Base-by-base conservation (phyloP, 92 coral and sea anemone species). In the Porites rus region DNA sequence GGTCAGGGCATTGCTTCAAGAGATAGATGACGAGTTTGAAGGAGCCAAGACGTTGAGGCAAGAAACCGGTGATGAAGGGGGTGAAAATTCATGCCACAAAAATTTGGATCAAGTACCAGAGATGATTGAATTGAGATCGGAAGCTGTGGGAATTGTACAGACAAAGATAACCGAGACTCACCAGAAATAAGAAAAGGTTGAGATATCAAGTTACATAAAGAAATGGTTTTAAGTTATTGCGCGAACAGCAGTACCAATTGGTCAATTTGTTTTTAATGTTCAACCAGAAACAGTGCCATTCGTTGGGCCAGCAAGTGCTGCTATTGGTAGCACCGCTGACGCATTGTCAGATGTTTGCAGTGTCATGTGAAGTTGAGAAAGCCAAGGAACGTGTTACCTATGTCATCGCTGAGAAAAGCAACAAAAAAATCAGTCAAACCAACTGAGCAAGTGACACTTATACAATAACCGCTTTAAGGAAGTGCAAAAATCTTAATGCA, bases 261-360 rank as follows among this genome's bases (percentile, higher is more conserved):
- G 82, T 17, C 11, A 62, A 63, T 2, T 62, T 18, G 6, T 58
- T 10, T 18, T 69, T 64, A 19, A 52, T 60, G 38, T 74, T 25
- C 74, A 61, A 22, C 78, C 90, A 66, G 77, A 67, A 25, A 56
- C 62, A 18, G 69, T 61, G 31, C 69, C 90, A 28, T 79, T 12
- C 43, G 80, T 84, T 14, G n/a, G 64, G 53, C 88, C 91, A 17
- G 79, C 68, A 19, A 73, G 53, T 46, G 82, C 52, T 61, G 70
- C 18, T 7, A n/a, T 18, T 31, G 60, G 1, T 63, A 28, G 38
- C 38, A 10, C 1, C 62, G 82, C 82, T n/a, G n/a, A 1, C 0
- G 58, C 56, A 10, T 77, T 77, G 71, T 77, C 60, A 43, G 31
- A 77, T 25, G 82, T 61, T 12, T 77, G 82, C 70, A 18, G 69